Evolutionary conservation across 2,888 invertebrate species (phyloP).

Genomic region (Sepiola atlantica): DNA sequence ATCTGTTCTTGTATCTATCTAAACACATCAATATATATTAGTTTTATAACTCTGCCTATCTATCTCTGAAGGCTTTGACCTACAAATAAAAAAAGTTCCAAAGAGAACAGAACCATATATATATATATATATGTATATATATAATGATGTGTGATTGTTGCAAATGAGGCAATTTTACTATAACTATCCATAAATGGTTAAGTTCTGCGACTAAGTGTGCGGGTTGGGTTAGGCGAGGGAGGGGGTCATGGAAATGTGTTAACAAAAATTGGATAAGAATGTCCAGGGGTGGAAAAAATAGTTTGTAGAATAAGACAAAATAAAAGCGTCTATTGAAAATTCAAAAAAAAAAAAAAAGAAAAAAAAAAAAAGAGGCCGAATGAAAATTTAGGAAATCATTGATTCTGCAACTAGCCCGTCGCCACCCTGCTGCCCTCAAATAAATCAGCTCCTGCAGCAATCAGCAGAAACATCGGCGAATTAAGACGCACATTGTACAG

Average conservation of each 20-base stretch:
- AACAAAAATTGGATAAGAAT: background rate
- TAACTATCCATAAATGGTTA: background rate
- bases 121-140: slow-evolving; percentile 1
- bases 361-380: background rate
- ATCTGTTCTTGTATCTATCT: too few relatives aligned
- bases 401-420: background rate
- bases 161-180: background rate
- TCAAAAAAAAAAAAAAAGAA: background rate
- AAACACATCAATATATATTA: background rate
- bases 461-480: background rate
- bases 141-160: background rate
- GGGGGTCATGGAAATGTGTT: background rate
- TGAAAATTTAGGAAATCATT: background rate
- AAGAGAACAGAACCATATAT: background rate
- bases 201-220: background rate
- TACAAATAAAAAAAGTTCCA: background rate
- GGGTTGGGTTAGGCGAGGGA: background rate
- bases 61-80: background rate
- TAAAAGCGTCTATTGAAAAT: background rate
- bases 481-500: background rate
- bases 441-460: background rate
- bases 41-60: background rate
- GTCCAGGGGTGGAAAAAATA: background rate
- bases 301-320: background rate
- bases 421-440: background rate